phyloP scores from a whole-genome alignment of 64 coral and sea anemone genomes.

The Montipora cactus region DNA sequence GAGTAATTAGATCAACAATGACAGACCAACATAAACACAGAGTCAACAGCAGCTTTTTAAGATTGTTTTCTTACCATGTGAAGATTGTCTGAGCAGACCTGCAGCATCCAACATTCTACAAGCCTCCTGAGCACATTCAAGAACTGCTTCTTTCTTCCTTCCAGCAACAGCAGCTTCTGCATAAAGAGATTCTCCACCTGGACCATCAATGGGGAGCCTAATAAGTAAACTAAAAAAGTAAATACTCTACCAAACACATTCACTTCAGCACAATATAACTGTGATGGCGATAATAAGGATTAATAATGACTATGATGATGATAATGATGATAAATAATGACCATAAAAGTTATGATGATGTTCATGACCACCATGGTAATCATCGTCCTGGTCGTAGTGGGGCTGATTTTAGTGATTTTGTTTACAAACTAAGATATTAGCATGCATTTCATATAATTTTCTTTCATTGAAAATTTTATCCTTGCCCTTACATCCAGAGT shows the following conservation, averaged over 20 bases:
- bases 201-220: slow-evolving; percentile 87
- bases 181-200: slow-evolving; percentile 88
- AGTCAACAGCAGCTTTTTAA: not conserved
- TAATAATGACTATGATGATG: too few relatives aligned
- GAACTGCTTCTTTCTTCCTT: slow-evolving; percentile 93
- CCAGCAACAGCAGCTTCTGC: slow-evolving; percentile 91
- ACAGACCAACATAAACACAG: not conserved
- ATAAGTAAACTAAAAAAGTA: not conserved
- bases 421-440: too few relatives aligned
- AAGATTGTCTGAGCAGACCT: slow-evolving; percentile 92
- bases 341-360: too few relatives aligned
- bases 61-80: slow-evolving; percentile 69
- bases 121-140: slow-evolving; percentile 93
- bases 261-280: too few relatives aligned
- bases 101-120: slow-evolving; percentile 88
- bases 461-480: too few relatives aligned
- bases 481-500: too few relatives aligned
- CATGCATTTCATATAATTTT: too few relatives aligned
- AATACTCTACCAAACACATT: not conserved
- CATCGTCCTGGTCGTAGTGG: too few relatives aligned
- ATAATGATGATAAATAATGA: too few relatives aligned
- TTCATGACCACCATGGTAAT: too few relatives aligned
- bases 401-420: too few relatives aligned
- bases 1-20: not conserved
- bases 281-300: not conserved